Evolutionary conservation across 1,140 invertebrate species (phyloP).

Genomic region (Alviniconcha marisindica): DNA sequence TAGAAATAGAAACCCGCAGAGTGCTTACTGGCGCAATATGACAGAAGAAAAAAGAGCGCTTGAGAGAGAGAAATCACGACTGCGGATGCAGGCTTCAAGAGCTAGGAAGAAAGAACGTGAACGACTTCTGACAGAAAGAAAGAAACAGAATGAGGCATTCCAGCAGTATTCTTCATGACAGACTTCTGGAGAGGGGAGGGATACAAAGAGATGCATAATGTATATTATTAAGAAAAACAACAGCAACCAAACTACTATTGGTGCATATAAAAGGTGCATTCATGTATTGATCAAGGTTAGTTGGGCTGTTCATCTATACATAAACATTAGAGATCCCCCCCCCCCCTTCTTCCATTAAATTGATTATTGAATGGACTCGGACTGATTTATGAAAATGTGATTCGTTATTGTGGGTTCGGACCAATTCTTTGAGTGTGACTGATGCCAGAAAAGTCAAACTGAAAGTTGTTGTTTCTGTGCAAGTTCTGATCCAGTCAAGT

Average conservation of each 20-base stretch:
- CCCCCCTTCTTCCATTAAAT: not conserved
- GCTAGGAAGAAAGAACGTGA: not conserved
- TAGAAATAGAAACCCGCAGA: not conserved
- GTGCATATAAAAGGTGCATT: not conserved
- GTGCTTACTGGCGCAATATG: constrained; percentile 9
- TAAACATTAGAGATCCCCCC: not conserved
- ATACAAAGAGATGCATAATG: not conserved
- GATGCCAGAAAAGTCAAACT: too few species aligned
- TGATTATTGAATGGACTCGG: too few species aligned
- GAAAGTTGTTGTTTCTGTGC: too few species aligned
- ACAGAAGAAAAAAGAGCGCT: constrained; percentile 4
- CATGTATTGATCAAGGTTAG: not conserved
- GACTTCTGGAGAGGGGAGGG: not conserved
- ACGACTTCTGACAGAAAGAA: not conserved
- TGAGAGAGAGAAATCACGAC: constrained; percentile 2
- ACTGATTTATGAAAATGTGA: too few species aligned
- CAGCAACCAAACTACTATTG: not conserved
- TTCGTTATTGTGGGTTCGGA: too few species aligned
- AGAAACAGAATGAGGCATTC: not conserved
- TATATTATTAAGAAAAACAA: not conserved
- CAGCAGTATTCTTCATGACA: not conserved
- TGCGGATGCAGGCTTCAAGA: constrained; percentile 9
- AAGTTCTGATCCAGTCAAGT: too few species aligned
- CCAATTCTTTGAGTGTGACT: too few species aligned
- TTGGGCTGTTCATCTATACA: not conserved